These are phyloP conservation scores for Sinhomidia bicolor DNA, from an alignment of 2,888 invertebrate genomes.

Conservation along the genomic window DNA sequence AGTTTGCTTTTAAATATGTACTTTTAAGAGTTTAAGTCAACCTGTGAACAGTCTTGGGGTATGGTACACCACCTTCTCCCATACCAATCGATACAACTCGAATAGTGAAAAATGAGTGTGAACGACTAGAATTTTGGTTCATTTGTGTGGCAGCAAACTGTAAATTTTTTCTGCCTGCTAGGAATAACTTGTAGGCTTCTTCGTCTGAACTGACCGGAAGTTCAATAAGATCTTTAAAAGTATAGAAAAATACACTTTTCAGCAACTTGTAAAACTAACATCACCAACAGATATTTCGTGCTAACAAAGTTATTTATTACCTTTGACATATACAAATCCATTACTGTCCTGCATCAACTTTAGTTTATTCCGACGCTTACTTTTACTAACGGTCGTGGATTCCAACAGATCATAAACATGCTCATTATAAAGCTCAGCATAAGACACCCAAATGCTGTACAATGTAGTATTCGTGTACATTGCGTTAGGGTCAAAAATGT, in stretches of 20 bases:
- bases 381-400: constrained; percentile 62
- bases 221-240: constrained; percentile 84
- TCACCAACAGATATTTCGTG: background rate
- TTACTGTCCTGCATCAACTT: constrained; percentile 86
- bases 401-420: constrained; percentile 89
- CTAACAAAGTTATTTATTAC: constrained; percentile 80
- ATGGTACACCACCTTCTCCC: constrained; percentile 77
- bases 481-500: constrained; percentile 22
- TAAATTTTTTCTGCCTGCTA: constrained; percentile 89
- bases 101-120: constrained; percentile 93
- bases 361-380: constrained; percentile 82
- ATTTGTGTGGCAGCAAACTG: constrained; percentile 90
- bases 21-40: too few species aligned
- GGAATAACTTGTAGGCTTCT: constrained; percentile 91
- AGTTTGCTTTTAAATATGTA: too few species aligned
- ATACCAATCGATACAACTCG: constrained; percentile 86
- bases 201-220: constrained; percentile 87
- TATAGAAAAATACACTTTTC: background rate
- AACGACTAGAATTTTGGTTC: constrained; percentile 91
- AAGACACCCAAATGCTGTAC: constrained; percentile 89
- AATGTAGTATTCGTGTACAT: constrained; percentile 57
- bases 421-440: constrained; percentile 96
- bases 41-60: constrained; percentile 64
- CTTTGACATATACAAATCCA: constrained; percentile 84
- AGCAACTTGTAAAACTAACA: background rate